phyloP scores from a whole-genome alignment of 2,113 vertebrate species.

The Periophthalmodon schlosseri region DNA sequence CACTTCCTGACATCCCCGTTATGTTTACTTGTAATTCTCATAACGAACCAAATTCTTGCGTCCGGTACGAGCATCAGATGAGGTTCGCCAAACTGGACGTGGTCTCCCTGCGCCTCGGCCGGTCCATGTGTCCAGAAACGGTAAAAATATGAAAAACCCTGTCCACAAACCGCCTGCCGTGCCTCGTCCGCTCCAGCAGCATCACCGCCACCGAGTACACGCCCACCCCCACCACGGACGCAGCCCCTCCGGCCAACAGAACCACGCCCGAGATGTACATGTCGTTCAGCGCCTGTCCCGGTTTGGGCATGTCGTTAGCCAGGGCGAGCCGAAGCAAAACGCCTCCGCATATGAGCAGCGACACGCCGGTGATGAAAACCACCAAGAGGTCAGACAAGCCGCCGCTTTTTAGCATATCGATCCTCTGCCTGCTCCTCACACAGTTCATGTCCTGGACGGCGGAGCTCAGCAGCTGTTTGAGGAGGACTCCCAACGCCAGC shows the following conservation, averaged over 20 bases:
- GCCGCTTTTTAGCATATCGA: slow-evolving; percentile 90
- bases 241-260: slow-evolving; percentile 80
- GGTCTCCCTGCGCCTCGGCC: slow-evolving; percentile 79
- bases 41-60: background rate
- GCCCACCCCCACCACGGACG: slow-evolving; percentile 82
- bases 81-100: slow-evolving; percentile 93
- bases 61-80: slow-evolving; percentile 73
- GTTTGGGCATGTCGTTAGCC: slow-evolving; percentile 80
- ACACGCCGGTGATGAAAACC: slow-evolving; percentile 84
- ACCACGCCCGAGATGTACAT: slow-evolving; percentile 92
- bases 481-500: slow-evolving; percentile 88
- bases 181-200: slow-evolving; percentile 70
- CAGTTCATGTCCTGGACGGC: slow-evolving; percentile 99
- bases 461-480: slow-evolving; percentile 96
- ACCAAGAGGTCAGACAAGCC: slow-evolving; percentile 88
- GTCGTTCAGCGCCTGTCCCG: slow-evolving; percentile 78
- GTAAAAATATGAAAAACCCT: slow-evolving; percentile 83
- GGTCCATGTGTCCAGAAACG: slow-evolving; percentile 84
- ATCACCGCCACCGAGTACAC: slow-evolving; percentile 78
- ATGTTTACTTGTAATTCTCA: slow-evolving; percentile 15
- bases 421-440: slow-evolving; percentile 85
- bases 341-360: slow-evolving; percentile 84
- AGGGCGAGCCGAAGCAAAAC: slow-evolving; percentile 86
- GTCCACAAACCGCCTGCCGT: slow-evolving; percentile 65
- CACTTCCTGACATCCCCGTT: background rate